Base-by-base conservation (phyloP, 2,113 vertebrate genomes). In the Probosciger aterrimus region DNA sequence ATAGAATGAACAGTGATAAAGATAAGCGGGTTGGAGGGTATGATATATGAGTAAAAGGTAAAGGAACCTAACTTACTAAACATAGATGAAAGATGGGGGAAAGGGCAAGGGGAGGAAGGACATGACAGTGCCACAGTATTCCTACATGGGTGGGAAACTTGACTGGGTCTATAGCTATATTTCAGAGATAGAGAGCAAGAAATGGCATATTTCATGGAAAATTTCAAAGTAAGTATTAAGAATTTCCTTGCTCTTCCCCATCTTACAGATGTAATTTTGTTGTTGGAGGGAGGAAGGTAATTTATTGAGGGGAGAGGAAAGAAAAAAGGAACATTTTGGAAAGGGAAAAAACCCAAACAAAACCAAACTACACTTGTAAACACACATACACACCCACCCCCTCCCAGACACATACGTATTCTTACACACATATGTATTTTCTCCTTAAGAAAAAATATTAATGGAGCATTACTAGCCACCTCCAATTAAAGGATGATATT, bases 1-100 rank as follows among this genome's bases (percentile, higher is more conserved):
- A 90, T 82, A 90, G 76, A 88, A 96, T 95, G 88, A 95, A 76
- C 92, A 84, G 86, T 17, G 70, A 93, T 92, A 96, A 96, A 96
- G 84, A 96, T 94, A 95, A 96, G 84, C 13, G 6, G 20, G 33
- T 76, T 94, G 79, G 91, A 97, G 91, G 71, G 71, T 79, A 90
- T 94, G 92, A 95, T 96, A 47, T 57, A 95, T 87, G 82, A 89
- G 47, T 75, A 70, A 89, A 94, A 92, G 49, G 44, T 30, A 94
- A 82, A 30, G 47, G 70, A 95, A 94, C 33, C 59, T 82, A 92
- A 74, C 83, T 78, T 71, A 77, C 41, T 89, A 73, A 87, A 74
- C 28, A 49, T 22, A 82, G 52, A 31, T 79, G 55, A 76, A 92
- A 94, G 59, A 52, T 27, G 20, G 43, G 86, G 25, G 33, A 93